A percentile compares a stretch with the other conserved stretches of the same genome.
phyloP scores from a whole-genome alignment of 2,888 invertebrate genomes.

The Sturmia bella region DNA sequence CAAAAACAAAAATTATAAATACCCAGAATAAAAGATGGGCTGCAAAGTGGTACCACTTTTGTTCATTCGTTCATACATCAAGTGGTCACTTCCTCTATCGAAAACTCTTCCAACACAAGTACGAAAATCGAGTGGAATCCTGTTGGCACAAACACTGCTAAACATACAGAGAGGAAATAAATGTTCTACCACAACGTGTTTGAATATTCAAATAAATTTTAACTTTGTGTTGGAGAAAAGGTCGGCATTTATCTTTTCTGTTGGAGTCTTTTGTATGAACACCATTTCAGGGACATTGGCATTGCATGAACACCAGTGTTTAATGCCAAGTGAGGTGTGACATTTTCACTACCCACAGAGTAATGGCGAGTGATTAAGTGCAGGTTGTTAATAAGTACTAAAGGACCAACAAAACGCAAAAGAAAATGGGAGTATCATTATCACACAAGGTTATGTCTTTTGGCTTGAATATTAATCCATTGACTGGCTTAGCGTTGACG shows the following conservation, averaged over 20 bases:
- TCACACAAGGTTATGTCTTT: constrained; percentile 39
- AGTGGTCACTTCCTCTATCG: constrained; percentile 53
- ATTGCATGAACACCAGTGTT: constrained; percentile 22
- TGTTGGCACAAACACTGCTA: not conserved
- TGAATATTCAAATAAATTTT: constrained; percentile 37
- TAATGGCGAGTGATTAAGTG: constrained; percentile 43
- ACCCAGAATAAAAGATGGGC: constrained; percentile 3
- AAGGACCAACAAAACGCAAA: constrained; percentile 33
- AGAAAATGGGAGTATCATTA: constrained; percentile 49
- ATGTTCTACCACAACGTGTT: not conserved
- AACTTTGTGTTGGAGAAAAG: not conserved
- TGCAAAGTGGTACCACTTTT: constrained; percentile 15
- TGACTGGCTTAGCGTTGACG: constrained; percentile 9
- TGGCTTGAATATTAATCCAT: constrained; percentile 32
- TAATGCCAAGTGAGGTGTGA: constrained; percentile 63
- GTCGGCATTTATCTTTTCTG: constrained; percentile 30
- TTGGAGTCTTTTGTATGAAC: constrained; percentile 12
- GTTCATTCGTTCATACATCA: constrained; percentile 28
- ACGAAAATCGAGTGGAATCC: not conserved
- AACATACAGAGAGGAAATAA: not conserved
- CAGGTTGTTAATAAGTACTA: constrained; percentile 35
- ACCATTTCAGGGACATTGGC: constrained; percentile 33
- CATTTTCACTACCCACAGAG: constrained; percentile 39
- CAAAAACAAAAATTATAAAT: not conserved
- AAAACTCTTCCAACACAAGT: constrained; percentile 5